Conservation (phyloP, 2,113 vertebrate genomes). For the Solea senegalensis region DNA sequence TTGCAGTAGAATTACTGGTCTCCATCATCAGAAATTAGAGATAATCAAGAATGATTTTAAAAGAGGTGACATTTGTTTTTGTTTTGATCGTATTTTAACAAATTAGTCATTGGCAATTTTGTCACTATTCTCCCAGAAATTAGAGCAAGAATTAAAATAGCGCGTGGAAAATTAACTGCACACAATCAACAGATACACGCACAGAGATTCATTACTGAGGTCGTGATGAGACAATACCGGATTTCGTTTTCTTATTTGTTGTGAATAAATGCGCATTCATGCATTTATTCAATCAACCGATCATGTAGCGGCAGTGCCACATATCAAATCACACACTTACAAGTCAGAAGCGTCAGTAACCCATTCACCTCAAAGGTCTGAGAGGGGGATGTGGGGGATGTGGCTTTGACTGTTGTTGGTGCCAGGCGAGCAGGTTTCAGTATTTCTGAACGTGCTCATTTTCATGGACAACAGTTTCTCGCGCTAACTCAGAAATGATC, state of each 20-base stretch:
- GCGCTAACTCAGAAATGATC: not conserved
- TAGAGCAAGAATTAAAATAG: not conserved
- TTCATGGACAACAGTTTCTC: not conserved
- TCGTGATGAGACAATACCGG: too few species aligned
- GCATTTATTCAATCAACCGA: not conserved
- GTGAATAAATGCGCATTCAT: not conserved
- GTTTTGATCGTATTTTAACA: conserved; percentile 4
- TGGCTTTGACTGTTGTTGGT: not conserved
- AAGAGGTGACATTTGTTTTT: conserved; percentile 10
- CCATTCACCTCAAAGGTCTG: not conserved
- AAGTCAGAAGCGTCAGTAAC: not conserved
- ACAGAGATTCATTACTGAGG: not conserved
- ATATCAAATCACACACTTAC: not conserved
- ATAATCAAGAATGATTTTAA: conserved; percentile 18
- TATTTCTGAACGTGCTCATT: not conserved
- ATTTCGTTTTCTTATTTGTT: not conserved
- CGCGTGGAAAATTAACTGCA: conserved; percentile 1
- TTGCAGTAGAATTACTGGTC: not conserved
- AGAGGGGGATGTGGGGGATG: not conserved
- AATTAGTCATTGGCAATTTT: too few species aligned
- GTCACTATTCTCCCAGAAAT: not conserved
- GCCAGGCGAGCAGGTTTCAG: not conserved
- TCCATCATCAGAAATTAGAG: not conserved
- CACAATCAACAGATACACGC: not conserved
- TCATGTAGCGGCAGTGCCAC: not conserved